These are phyloP conservation scores for Onychostruthus taczanowskii DNA, from an alignment of 2,113 vertebrate genomes.

Conservation along the genomic window DNA sequence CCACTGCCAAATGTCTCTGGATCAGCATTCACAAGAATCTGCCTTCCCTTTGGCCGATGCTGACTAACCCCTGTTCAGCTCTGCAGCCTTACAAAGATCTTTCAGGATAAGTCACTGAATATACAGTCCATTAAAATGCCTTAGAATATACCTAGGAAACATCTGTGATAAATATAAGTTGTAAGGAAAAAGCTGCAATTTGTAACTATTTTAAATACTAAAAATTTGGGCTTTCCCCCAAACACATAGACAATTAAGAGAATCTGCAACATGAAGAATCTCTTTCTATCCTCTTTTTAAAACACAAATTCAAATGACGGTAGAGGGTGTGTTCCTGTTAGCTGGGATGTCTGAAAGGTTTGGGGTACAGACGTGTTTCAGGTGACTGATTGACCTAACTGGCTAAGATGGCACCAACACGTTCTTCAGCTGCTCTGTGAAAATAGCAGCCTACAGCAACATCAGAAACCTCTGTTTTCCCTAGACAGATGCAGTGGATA, in stretches of 20 bases:
- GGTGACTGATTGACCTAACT: neutral
- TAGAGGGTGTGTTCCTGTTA: neutral
- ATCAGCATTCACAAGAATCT: neutral
- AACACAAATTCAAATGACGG: neutral
- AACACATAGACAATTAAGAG: neutral
- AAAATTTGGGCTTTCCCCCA: fast-evolving
- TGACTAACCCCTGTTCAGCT: neutral
- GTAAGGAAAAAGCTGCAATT: neutral
- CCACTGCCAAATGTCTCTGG: neutral
- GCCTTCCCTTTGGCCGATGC: neutral
- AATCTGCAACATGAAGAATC: neutral
- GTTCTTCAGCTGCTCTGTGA: neutral
- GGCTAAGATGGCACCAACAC: neutral
- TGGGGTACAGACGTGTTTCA: neutral
- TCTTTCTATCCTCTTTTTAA: neutral
- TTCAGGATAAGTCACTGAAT: neutral
- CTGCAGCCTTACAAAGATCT: neutral
- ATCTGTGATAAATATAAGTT: neutral
- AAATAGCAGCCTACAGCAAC: neutral
- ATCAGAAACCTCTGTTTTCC: slow-evolving; percentile 12
- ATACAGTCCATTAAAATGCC: neutral
- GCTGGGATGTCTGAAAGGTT: neutral
- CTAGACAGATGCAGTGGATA: neutral
- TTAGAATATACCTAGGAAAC: neutral
- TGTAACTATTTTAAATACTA: neutral